Evolutionary conservation across 64 coral and sea anemone genomes (phyloP), one percentile per base, ranked within the genome.

Genomic region (Porites lutea): DNA sequence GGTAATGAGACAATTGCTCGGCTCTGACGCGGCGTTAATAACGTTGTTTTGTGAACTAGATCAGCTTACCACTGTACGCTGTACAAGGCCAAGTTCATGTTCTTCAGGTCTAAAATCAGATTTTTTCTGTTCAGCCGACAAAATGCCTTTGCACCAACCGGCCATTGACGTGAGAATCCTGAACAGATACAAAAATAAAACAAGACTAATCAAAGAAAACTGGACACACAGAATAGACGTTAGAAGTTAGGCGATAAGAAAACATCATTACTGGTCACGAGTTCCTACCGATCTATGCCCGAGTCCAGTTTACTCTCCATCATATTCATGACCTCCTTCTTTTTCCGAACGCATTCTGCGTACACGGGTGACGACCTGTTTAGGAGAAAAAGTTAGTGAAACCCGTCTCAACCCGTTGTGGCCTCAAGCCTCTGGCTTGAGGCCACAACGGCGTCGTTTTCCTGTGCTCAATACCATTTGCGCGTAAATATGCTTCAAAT

Each of bases 271-370:
- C 16, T 48, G 18, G 23, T 45, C 61, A 23, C 13, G 18, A 19
- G 47, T 51, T 16, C 73, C 66, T 92, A 98, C 96, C 96, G 95
- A 82, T 98, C 96, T 50, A 98, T 82, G 8, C 96, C 96, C 4
- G 71, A 82, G 91, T 98, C 96, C 68, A 98, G 83, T 79, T 98
- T 98, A 8, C 77, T 89, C 54, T 98, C 97, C 97, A 98, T 96
- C 74, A 90, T 83, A 50, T 84, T 94, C 97, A 98, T 98, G 2
- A 93, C 83, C 46, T 90, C 88, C 46, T 98, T 98, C 83, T 98
- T 98, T 52, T 86, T 88, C n/a, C 94, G 94, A 49, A 98, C 86
- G 77, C 97, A 98, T n/a, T 98, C 91, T 1, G 97, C 90, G 74
- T 98, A 98, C 43, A 98, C 97, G 48, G 94, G 97, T 11, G 97